Percentiles rank a stretch among this genome's conserved stretches.
phyloP scores from a whole-genome alignment of 1,140 invertebrate genomes.

The Schlechtendalia chinensis region DNA sequence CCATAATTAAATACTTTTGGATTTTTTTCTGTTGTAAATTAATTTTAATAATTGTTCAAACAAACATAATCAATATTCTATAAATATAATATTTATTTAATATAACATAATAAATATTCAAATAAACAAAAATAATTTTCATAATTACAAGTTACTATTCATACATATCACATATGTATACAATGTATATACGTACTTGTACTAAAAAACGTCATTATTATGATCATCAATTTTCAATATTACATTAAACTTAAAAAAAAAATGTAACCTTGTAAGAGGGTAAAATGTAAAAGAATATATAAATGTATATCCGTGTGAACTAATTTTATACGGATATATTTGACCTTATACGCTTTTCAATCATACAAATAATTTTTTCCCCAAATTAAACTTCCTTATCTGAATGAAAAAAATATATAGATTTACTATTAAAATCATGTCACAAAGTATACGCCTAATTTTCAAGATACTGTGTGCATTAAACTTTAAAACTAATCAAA shows the following conservation, averaged over 20 bases:
- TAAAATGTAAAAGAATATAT: not conserved
- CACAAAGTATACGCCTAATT: not conserved
- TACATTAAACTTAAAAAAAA: not conserved
- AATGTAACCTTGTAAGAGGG: slow-evolving; percentile 16
- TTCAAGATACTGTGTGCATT: not conserved
- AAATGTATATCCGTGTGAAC: not conserved
- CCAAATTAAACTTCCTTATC: not conserved
- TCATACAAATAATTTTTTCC: not conserved
- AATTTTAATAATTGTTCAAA: too few relatives aligned
- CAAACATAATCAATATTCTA: too few relatives aligned
- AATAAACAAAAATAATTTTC: too few relatives aligned
- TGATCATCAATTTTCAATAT: too few relatives aligned
- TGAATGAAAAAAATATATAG: not conserved
- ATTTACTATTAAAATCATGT: not conserved
- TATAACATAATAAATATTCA: too few relatives aligned
- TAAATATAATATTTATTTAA: too few relatives aligned
- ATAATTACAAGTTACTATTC: too few relatives aligned
- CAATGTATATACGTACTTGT: too few relatives aligned
- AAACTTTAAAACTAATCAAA: not conserved
- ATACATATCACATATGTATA: too few relatives aligned
- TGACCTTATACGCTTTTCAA: slow-evolving; percentile 34
- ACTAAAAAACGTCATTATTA: too few relatives aligned
- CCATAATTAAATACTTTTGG: too few relatives aligned
- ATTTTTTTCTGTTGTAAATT: too few relatives aligned
- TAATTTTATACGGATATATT: slow-evolving; percentile 12